Conservation (phyloP, 2,797 vertebrate genomes). For the Gadopsis bispinosus region DNA sequence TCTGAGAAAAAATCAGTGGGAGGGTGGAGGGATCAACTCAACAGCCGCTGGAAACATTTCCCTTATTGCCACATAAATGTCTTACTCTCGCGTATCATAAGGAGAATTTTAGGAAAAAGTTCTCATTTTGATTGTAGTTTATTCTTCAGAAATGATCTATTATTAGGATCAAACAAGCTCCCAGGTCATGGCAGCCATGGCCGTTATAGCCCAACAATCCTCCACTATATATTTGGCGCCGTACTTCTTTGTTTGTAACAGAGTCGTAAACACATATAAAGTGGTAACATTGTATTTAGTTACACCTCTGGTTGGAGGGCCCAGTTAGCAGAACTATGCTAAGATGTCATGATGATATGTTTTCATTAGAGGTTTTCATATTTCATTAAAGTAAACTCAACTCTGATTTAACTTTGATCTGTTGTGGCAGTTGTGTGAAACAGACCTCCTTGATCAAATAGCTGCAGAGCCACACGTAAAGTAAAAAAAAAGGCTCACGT, state of each 20-base stretch:
- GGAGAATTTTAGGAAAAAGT: neutral
- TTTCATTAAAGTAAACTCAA: neutral
- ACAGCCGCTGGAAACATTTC: slow-evolving; percentile 36
- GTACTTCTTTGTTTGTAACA: neutral
- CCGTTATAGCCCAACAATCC: too few relatives aligned
- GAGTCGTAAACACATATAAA: neutral
- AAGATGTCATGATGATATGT: neutral
- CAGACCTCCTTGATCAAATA: slow-evolving; percentile 13
- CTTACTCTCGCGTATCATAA: neutral
- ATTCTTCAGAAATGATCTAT: slow-evolving; percentile 8
- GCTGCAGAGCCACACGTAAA: slow-evolving; percentile 4
- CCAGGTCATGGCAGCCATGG: neutral
- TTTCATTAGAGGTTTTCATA: neutral
- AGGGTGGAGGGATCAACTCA: slow-evolving; percentile 33
- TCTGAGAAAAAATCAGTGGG: slow-evolving; percentile 26
- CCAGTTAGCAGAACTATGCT: neutral
- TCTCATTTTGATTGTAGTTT: neutral
- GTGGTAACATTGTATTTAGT: neutral
- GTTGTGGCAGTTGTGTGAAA: slow-evolving; percentile 2
- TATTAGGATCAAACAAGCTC: neutral
- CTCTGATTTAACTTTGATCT: neutral
- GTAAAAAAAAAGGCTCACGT: slow-evolving; percentile 1
- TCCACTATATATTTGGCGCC: too few relatives aligned
- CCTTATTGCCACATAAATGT: slow-evolving; percentile 24
- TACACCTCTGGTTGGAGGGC: neutral